Percentiles rank a stretch among this genome's conserved stretches.
Conservation (phyloP, 2,888 invertebrate genomes). For the Heteromurus nitidus region DNA sequence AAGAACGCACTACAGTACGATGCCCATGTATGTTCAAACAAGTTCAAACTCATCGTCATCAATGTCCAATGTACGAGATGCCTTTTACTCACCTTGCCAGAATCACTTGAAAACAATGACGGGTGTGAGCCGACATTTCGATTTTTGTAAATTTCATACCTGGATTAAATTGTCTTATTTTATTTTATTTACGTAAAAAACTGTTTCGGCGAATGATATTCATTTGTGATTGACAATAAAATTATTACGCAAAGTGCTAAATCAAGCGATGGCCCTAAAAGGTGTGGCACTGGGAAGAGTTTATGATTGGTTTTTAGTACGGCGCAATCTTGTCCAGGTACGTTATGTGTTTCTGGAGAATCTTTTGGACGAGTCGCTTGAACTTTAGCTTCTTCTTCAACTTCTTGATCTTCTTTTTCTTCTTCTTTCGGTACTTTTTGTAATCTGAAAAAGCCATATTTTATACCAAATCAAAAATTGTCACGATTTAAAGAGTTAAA, state of each 20-base stretch:
- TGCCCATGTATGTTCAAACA: too few species aligned
- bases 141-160: background rate
- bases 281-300: background rate
- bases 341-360: conserved; percentile 72
- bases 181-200: background rate
- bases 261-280: background rate
- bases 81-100: too few species aligned
- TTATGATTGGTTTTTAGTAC: conserved; percentile 62
- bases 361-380: conserved; percentile 72
- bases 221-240: background rate
- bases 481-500: too few species aligned
- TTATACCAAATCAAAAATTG: too few species aligned
- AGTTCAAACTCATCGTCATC: too few species aligned
- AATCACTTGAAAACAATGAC: too few species aligned
- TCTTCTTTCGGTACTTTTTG: conserved; percentile 73
- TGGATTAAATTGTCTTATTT: background rate
- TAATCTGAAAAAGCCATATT: conserved; percentile 71
- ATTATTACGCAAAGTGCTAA: background rate
- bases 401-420: conserved; percentile 73
- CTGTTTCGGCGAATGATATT: too few species aligned
- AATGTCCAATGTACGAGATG: too few species aligned
- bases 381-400: conserved; percentile 73
- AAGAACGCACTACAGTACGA: too few species aligned
- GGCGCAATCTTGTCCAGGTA: conserved; percentile 72
- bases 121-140: conserved; percentile 19